Conservation (phyloP, 2,888 invertebrate species). For the Nasonovia ribisnigri region DNA sequence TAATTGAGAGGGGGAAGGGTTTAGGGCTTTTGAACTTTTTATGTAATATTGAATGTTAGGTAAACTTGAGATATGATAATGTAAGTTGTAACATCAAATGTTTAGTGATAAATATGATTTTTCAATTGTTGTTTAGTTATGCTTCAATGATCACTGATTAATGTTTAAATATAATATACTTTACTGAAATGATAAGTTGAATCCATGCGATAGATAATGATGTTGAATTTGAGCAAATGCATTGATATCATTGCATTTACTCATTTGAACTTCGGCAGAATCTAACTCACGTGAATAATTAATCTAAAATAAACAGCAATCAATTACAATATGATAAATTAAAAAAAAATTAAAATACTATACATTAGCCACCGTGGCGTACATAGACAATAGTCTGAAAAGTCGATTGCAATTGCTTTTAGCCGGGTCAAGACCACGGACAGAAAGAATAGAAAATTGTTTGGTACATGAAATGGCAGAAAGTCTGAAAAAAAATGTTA, state of each 20-base stretch:
- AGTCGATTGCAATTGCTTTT: slow-evolving; percentile 2
- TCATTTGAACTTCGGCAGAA: neutral
- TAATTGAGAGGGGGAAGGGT: neutral
- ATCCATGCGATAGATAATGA: neutral
- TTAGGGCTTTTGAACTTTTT: neutral
- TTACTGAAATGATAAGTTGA: slow-evolving; percentile 11
- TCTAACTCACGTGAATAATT: neutral
- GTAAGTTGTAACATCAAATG: neutral
- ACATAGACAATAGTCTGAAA: neutral
- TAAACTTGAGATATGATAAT: neutral
- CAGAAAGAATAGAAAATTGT: neutral
- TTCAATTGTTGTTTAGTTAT: neutral
- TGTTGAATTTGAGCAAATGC: neutral
- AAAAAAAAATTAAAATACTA: neutral
- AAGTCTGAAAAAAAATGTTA: neutral
- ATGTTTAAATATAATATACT: neutral
- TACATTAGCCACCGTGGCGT: neutral
- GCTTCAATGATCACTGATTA: neutral
- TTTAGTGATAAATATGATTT: neutral
- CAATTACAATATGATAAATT: neutral
- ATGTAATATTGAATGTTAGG: neutral
- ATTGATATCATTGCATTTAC: neutral
- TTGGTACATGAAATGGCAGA: neutral
- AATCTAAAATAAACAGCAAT: neutral
- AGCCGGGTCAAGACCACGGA: neutral